Evolutionary conservation across 2,113 vertebrate species (phyloP).

Genomic region (Choloepus hoffmanni): DNA sequence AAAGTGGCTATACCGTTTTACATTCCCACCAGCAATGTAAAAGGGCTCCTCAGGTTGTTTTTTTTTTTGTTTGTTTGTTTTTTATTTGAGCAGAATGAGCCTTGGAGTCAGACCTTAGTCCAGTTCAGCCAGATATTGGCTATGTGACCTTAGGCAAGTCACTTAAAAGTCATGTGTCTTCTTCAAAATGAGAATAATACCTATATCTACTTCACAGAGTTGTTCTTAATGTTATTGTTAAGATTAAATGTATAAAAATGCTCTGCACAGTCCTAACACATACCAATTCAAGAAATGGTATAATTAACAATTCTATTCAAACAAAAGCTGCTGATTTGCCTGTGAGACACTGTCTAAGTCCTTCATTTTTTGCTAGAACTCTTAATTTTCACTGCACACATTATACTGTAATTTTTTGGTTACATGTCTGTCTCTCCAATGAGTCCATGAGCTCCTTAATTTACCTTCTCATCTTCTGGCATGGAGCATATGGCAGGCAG

Average conservation of each 20-base stretch:
- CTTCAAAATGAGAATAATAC: conserved; percentile 10
- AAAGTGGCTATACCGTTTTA: not conserved
- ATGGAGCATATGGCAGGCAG: not conserved
- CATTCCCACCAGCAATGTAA: not conserved
- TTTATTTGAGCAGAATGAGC: not conserved
- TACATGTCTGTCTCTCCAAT: not conserved
- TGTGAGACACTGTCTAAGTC: not conserved
- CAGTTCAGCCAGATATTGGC: not conserved
- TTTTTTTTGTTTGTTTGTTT: not conserved
- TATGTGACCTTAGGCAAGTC: not conserved
- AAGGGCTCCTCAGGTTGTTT: not conserved
- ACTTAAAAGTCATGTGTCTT: not conserved
- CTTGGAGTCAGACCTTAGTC: not conserved
- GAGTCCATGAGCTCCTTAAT: not conserved
- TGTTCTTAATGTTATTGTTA: not conserved
- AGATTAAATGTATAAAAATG: conserved; percentile 37
- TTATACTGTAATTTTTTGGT: not conserved
- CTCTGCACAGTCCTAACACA: not conserved
- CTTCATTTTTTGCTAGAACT: conserved; percentile 13
- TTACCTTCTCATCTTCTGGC: conserved; percentile 6
- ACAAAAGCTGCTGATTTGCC: not conserved
- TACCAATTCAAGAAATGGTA: not conserved
- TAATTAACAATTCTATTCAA: conserved; percentile 18
- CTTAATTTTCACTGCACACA: not conserved
- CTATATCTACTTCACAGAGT: not conserved